Conservation (phyloP, 2,797 vertebrate species). For the Peromyscus nudipes region DNA sequence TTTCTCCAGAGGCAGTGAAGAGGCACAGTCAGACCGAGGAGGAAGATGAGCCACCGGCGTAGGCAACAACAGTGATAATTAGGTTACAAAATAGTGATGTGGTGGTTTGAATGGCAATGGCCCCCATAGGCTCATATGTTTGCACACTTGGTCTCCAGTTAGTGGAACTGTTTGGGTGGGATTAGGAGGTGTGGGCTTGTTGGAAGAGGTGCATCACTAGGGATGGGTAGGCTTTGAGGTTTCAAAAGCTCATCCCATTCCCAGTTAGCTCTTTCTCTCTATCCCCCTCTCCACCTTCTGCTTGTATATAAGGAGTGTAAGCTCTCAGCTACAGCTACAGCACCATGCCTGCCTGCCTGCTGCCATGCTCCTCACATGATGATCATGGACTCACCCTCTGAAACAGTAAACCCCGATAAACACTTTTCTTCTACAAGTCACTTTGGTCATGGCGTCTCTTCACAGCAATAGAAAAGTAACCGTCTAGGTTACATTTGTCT, state of each 20-base stretch:
- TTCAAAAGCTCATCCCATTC: no score
- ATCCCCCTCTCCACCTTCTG: no score
- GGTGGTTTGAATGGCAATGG: background rate
- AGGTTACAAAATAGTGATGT: background rate
- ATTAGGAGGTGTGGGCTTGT: background rate
- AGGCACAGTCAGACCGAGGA: fast-evolving
- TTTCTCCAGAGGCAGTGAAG: background rate
- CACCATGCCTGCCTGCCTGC: background rate
- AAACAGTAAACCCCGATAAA: background rate
- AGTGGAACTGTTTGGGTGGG: background rate
- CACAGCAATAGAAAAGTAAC: background rate
- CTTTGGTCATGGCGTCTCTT: no score
- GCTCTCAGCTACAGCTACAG: background rate
- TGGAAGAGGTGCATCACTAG: background rate
- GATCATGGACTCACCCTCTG: background rate
- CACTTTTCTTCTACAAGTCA: background rate
- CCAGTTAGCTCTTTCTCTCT: background rate
- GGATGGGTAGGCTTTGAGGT: background rate
- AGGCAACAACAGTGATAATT: background rate
- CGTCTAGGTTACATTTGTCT: no score
- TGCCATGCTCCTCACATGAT: background rate
- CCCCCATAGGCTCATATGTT: background rate
- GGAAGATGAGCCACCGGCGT: background rate
- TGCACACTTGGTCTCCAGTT: background rate
- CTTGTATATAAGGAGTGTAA: background rate